phyloP scores from a whole-genome alignment of 2,888 invertebrate species.

The Harpalus rubripes region DNA sequence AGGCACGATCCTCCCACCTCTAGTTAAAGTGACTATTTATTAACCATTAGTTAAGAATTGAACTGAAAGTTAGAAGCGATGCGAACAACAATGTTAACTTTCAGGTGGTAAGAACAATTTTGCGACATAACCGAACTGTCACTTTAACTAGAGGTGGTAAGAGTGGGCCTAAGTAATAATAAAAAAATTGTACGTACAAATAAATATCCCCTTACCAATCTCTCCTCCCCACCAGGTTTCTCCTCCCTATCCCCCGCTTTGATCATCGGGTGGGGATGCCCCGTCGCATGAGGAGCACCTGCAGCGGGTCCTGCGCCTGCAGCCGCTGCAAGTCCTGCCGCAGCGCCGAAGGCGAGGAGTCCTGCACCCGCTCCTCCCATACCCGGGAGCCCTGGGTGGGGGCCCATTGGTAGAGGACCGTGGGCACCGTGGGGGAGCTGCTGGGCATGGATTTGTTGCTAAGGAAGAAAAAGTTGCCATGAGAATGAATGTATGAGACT shows the following conservation, averaged over 20 bases:
- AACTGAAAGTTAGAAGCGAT: too few species aligned
- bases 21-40: too few species aligned
- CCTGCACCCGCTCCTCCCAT: constrained; percentile 75
- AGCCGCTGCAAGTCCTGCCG: constrained; percentile 70
- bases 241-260: constrained; percentile 74
- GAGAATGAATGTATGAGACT: background rate
- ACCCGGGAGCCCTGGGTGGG: constrained; percentile 75
- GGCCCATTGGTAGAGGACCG: constrained; percentile 75
- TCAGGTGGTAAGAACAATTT: too few species aligned
- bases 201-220: constrained; percentile 74
- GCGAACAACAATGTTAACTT: too few species aligned
- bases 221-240: constrained; percentile 76
- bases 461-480: background rate
- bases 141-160: too few species aligned
- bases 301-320: constrained; percentile 72
- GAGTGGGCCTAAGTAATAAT: too few species aligned
- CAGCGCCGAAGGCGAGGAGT: constrained; percentile 73
- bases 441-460: constrained; percentile 78
- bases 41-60: too few species aligned
- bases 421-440: constrained; percentile 77
- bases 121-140: too few species aligned
- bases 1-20: too few species aligned
- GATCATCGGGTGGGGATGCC: constrained; percentile 73
- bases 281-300: constrained; percentile 73
- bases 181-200: too few species aligned